Base-by-base conservation (phyloP, 2,797 vertebrate species). In the Thunnus albacares region DNA sequence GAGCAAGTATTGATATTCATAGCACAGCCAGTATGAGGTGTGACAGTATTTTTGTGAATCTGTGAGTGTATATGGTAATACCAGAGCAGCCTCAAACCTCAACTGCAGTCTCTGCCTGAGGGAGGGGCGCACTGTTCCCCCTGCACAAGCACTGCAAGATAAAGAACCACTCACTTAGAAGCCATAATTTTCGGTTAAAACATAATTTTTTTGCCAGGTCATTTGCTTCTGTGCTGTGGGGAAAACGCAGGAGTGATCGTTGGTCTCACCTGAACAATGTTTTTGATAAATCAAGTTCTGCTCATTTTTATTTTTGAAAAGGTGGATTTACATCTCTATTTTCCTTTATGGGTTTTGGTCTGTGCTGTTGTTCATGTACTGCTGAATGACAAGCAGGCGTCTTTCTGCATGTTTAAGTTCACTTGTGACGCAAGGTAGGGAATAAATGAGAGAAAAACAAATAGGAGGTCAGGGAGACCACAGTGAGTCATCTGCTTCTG, bases 1-100 rank as follows among this genome's bases (percentile, higher is more conserved):
- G 92, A 93, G 87, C 86, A 84, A 75, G 81, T 90, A 94, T 94
- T 94, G 92, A 91, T 94, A 95, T 94, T 94, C 93, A 92, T 91
- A 83, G 85, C 85, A 87, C 91, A 91, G 81, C 66, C 75, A 53
- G 91, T 84, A 86, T 87, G 90, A 93, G 89, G 88, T 93, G 91
- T 94, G 92, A 94, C 87, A 92, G 91, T 91, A 85, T 86, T 93
- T 91, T 81, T 89, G 86, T 89, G 89, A 89, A 92, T 91, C 81
- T 91, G 76, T 86, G 87, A 88, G 90, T 90, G 90, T 89, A 82
- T 90, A 90, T 91, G 87, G 87, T 92, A 93, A 91, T 91, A 87
- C 88, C 84, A 85, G 80, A 88, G 85, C 84, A 83, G 87, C 85
- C 83, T 92, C 83, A 80, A 92, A 92, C 86, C 86, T 90, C 85